phyloP scores from a whole-genome alignment of 1,140 invertebrate genomes.

The Danaus melanippus region DNA sequence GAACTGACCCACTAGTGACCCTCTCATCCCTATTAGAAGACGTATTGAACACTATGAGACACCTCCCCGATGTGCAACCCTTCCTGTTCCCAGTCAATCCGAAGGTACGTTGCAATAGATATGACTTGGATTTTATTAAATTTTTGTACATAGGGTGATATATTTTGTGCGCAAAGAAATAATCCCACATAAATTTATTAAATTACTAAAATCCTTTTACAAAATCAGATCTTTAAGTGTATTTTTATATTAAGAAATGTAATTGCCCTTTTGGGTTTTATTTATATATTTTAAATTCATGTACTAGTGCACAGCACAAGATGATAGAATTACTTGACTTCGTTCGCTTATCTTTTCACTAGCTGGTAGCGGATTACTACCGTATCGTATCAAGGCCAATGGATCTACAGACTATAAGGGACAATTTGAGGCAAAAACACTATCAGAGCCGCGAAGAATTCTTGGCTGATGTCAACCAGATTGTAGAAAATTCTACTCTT shows the following conservation, averaged over 20 bases:
- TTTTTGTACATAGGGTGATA: too few relatives aligned
- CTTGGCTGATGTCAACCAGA: constrained; percentile 94
- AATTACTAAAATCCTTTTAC: too few relatives aligned
- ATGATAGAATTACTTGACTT: too few relatives aligned
- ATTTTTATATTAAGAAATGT: too few relatives aligned
- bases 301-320: too few relatives aligned
- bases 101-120: constrained; percentile 75
- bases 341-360: too few relatives aligned
- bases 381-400: constrained; percentile 94
- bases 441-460: constrained; percentile 97
- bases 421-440: constrained; percentile 92
- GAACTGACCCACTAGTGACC: constrained; percentile 96
- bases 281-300: too few relatives aligned
- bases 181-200: too few relatives aligned
- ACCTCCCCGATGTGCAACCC: constrained; percentile 91
- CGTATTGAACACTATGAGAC: constrained; percentile 94
- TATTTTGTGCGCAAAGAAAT: too few relatives aligned
- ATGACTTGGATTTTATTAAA: too few relatives aligned
- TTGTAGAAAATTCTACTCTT: constrained; percentile 93
- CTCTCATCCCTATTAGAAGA: constrained; percentile 93
- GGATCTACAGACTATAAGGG: constrained; percentile 97
- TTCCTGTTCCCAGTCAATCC: constrained; percentile 96
- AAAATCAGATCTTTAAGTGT: too few relatives aligned
- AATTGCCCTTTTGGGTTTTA: too few relatives aligned
- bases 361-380: constrained; percentile 94